Base-by-base conservation (phyloP, 2,888 invertebrate species). In the Aethes cnicana region DNA sequence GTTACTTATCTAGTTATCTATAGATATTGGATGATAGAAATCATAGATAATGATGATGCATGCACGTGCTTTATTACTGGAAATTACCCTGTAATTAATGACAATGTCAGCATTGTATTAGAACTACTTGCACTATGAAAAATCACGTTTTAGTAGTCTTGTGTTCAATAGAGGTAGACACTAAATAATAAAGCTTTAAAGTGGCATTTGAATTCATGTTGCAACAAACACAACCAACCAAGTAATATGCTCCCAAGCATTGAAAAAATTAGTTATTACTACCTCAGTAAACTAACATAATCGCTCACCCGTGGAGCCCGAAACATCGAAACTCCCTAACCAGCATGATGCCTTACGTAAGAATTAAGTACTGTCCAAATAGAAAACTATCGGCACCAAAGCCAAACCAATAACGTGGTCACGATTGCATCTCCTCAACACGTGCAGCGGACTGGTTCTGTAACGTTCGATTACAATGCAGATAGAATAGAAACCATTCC, bases 381-480 rank as follows among this genome's bases (percentile, higher is more conserved):
- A 39, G 43, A 36, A 50, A 50, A 50, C 50, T 50, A 50, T 50
- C 43, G 30, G 23, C n/a, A n/a, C 49, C 21, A 16, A 52, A 32
- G 61, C 55, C 54, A 54, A 63, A 62, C 61, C 59, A 63, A 74
- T 74, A 75, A 79, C 64, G 63, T 68, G 64, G 79, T 78, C 84
- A 84, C 83, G 81, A 81, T 63, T 66, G 61, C 55, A 64, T 66
- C 67, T 63, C 55, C 23, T 46, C 54, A 68, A 70, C 84, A 83
- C 81, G 83, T 82, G 83, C 73, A 41, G 17, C 26, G 21, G 52
- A 55, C 55, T 47, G 52, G 55, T 57, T 55, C 32, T 44, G 18
- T 49, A 52, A 60, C 47, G 56, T 49, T 52, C 37, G 46, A 46
- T 52, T 43, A 21, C 28, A 33, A n/a, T n/a, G n/a, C n/a, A n/a